A percentile compares a stretch with the other conserved stretches of the same genome.
Conservation (phyloP, 1,140 invertebrate species). For the Formica selysi region DNA sequence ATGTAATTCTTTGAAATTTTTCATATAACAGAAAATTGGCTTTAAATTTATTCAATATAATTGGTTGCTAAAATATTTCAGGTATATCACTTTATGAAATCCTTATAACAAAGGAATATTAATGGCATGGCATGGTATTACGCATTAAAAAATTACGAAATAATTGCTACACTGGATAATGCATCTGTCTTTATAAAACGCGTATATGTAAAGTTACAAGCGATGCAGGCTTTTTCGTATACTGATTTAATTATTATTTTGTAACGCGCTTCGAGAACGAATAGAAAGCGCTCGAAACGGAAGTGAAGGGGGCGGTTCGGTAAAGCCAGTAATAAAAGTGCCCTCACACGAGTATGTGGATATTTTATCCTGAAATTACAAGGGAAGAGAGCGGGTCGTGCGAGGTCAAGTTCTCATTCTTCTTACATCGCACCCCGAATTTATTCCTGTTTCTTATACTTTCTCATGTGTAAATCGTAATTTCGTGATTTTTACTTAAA, state of each 20-base stretch:
- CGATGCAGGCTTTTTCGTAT: slow-evolving; percentile 38
- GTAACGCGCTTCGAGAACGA: slow-evolving; percentile 26
- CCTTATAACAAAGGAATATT: slow-evolving; percentile 31
- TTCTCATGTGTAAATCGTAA: slow-evolving; percentile 2
- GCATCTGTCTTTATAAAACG: slow-evolving; percentile 27
- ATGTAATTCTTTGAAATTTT: not conserved
- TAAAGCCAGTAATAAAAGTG: slow-evolving; percentile 52
- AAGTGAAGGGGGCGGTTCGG: slow-evolving; percentile 26
- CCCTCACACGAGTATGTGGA: slow-evolving; percentile 2
- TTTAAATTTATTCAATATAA: not conserved
- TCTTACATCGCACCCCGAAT: not conserved
- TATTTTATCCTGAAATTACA: slow-evolving; percentile 51
- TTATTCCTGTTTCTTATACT: slow-evolving; percentile 9
- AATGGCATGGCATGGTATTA: not conserved
- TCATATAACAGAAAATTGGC: not conserved
- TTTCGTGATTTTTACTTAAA: not conserved
- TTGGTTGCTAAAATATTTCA: not conserved
- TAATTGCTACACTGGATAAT: slow-evolving; percentile 28
- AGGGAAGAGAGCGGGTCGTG: slow-evolving; percentile 1
- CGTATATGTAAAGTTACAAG: slow-evolving; percentile 17
- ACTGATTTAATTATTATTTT: slow-evolving; percentile 59
- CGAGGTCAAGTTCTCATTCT: slow-evolving; percentile 43
- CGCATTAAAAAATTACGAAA: slow-evolving; percentile 41
- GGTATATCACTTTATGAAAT: not conserved
- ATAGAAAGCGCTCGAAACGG: slow-evolving; percentile 33